These are phyloP conservation scores for Elysia chlorotica DNA, from an alignment of 1,140 invertebrate species.

Conservation along the genomic window DNA sequence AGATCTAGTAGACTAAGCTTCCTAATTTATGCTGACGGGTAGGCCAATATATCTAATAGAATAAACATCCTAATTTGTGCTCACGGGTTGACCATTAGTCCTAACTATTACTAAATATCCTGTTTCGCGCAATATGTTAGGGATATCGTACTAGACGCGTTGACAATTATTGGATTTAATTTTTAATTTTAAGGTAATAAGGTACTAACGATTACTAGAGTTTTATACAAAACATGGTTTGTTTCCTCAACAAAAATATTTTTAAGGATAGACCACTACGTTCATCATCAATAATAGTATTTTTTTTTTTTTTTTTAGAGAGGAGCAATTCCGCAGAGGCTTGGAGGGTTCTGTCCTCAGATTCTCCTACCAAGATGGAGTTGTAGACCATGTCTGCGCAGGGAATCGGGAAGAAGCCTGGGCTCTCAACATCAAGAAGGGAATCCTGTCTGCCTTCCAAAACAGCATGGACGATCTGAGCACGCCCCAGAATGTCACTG, in stretches of 20 bases:
- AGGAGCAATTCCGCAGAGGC: constrained; percentile 16
- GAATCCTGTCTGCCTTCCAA: constrained; percentile 82
- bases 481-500: constrained; percentile 69
- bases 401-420: constrained; percentile 72
- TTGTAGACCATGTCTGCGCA: constrained; percentile 61
- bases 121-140: not conserved
- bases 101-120: too few species aligned
- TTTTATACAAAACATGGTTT: not conserved
- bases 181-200: not conserved
- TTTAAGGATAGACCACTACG: too few species aligned
- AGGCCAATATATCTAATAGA: too few species aligned
- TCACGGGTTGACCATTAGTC: too few species aligned
- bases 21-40: too few species aligned
- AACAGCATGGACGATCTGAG: constrained; percentile 86
- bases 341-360: constrained; percentile 65
- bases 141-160: not conserved
- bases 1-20: too few species aligned
- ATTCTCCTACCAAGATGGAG: constrained; percentile 63
- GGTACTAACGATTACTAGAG: not conserved
- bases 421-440: constrained; percentile 86
- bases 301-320: constrained; percentile 11
- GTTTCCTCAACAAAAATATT: constrained; percentile 25
- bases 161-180: not conserved
- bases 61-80: too few species aligned
- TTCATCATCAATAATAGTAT: too few species aligned